A percentile compares a stretch with the other conserved stretches of the same genome.
Conservation (phyloP, 1,140 invertebrate species). For the Chymomyza costata region DNA sequence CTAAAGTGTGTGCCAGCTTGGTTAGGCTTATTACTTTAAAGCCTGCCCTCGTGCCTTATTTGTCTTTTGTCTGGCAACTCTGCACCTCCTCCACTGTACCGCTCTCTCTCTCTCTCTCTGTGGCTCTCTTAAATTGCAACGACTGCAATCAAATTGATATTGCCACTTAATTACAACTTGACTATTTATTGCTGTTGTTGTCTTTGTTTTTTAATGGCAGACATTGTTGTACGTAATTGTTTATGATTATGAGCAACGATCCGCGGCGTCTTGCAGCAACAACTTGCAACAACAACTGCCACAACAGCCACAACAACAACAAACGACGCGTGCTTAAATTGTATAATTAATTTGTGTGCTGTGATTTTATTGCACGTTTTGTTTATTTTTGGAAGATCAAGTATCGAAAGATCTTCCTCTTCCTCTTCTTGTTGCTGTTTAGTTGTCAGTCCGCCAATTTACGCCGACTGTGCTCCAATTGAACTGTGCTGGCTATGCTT, state of each 20-base stretch:
- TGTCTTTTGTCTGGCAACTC: too few species aligned
- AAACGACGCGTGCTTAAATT: conserved; percentile 63
- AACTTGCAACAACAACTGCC: background rate
- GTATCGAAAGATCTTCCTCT: background rate
- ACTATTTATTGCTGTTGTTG: background rate
- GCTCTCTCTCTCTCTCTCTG: background rate
- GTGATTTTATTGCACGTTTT: conserved; percentile 54
- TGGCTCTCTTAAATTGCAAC: too few species aligned
- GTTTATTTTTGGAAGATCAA: conserved; percentile 44
- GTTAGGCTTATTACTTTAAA: too few species aligned
- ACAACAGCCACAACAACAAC: conserved; percentile 1
- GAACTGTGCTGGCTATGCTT: too few species aligned
- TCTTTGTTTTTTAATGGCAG: conserved; percentile 6
- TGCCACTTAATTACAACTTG: conserved; percentile 24
- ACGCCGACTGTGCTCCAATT: too few species aligned
- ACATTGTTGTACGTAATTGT: conserved; percentile 43
- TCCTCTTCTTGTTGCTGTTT: background rate
- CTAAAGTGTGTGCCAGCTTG: too few species aligned
- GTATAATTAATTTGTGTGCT: conserved; percentile 60
- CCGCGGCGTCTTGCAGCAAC: conserved; percentile 8
- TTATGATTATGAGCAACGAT: conserved; percentile 42
- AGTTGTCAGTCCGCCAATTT: conserved; percentile 10
- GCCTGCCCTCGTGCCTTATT: too few species aligned
- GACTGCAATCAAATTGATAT: conserved; percentile 25
- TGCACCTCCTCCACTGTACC: background rate